A percentile compares a stretch with the other conserved stretches of the same genome.
phyloP scores from a whole-genome alignment of 2,113 vertebrate genomes.

The Sigmodon hispidus region DNA sequence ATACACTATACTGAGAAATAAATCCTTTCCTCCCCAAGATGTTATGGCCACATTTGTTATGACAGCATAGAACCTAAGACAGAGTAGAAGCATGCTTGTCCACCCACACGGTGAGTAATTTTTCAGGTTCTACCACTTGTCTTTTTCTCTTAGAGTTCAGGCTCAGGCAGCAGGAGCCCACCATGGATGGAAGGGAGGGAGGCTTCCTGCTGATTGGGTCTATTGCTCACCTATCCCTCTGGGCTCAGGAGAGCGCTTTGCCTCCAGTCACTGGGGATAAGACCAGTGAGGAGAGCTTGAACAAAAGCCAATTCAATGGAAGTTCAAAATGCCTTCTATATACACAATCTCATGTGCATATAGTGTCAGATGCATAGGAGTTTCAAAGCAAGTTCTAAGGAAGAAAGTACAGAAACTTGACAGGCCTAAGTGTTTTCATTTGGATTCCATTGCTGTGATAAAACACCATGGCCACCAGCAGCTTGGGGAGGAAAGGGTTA shows the following conservation, averaged over 20 bases:
- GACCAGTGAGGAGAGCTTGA: not conserved
- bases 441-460: not conserved
- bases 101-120: not conserved
- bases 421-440: not conserved
- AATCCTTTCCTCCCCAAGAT: not conserved
- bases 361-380: accelerated
- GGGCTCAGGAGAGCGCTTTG: accelerated
- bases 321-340: no score
- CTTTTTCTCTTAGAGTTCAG: not conserved
- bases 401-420: no score
- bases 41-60: not conserved
- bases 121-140: not conserved
- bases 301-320: not conserved
- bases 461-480: not conserved
- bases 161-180: not conserved
- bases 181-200: accelerated
- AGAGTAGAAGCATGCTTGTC: not conserved
- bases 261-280: not conserved
- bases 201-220: accelerated
- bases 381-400: not conserved
- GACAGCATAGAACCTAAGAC: not conserved
- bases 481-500: not conserved
- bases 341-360: accelerated
- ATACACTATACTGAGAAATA: not conserved
- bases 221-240: not conserved